A percentile compares a stretch with the other conserved stretches of the same genome.
phyloP scores from a whole-genome alignment of 2,888 invertebrate species.

The Schizotus pectinicornis region DNA sequence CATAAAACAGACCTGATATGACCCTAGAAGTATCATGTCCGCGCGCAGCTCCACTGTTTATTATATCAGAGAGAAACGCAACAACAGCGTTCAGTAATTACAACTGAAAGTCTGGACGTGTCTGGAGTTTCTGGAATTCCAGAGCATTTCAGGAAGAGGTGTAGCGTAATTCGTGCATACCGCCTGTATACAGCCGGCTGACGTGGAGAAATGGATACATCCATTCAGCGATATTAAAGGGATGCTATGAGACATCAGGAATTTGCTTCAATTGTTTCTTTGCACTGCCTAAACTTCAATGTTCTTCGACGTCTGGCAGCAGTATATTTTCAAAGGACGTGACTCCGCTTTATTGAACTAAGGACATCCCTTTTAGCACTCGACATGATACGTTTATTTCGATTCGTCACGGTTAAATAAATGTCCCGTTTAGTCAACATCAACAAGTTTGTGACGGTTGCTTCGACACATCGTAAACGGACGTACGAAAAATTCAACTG shows the following conservation, averaged over 20 bases:
- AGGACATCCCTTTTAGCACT: slow-evolving; percentile 39
- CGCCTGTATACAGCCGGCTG: slow-evolving; percentile 40
- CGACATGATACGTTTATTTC: slow-evolving; percentile 25
- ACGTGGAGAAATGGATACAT: slow-evolving; percentile 55
- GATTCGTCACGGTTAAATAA: slow-evolving; percentile 21
- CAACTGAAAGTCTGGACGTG: slow-evolving; percentile 55
- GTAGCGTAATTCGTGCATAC: slow-evolving; percentile 49
- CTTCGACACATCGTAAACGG: too few relatives aligned
- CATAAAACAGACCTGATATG: slow-evolving; percentile 14
- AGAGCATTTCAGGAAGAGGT: slow-evolving; percentile 46
- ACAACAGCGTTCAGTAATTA: slow-evolving; percentile 53
- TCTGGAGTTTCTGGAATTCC: slow-evolving; percentile 55
- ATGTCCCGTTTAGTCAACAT: slow-evolving; percentile 13
- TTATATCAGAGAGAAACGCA: slow-evolving; percentile 50
- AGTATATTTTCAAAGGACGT: slow-evolving; percentile 43
- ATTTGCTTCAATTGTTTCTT: slow-evolving; percentile 50
- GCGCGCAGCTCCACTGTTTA: slow-evolving; percentile 43
- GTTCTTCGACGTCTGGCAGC: slow-evolving; percentile 32
- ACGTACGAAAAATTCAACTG: too few relatives aligned
- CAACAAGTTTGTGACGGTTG: not conserved
- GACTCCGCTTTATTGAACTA: slow-evolving; percentile 43
- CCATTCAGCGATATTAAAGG: slow-evolving; percentile 53
- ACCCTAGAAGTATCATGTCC: slow-evolving; percentile 28
- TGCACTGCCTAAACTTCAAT: slow-evolving; percentile 32
- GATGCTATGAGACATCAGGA: slow-evolving; percentile 49